Evolutionary conservation across 2,888 invertebrate species (phyloP).

Genomic region (Embidobia sp.): DNA sequence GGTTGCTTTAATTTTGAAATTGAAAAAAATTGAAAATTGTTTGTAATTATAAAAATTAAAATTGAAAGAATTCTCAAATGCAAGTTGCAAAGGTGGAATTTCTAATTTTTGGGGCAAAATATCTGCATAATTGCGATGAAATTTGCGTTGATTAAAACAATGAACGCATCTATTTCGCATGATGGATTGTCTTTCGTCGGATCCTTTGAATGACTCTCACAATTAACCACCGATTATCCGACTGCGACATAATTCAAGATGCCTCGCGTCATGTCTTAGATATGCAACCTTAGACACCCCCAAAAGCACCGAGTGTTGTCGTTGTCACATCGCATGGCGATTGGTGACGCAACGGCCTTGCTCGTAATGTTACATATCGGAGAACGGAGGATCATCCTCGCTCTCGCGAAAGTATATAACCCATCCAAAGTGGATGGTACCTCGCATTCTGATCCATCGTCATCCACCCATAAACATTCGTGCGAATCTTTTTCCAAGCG

Average conservation of each 20-base stretch:
- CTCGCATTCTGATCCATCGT: constrained; percentile 75
- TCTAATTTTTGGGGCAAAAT: no score
- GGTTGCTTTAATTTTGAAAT: no score
- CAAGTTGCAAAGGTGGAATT: no score
- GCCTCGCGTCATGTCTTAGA: neutral
- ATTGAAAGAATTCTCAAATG: no score
- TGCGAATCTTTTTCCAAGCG: constrained; percentile 30
- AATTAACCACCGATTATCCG: no score
- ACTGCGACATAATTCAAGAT: neutral
- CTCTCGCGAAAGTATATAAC: constrained; percentile 77
- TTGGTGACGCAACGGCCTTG: constrained; percentile 78
- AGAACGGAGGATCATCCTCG: constrained; percentile 71
- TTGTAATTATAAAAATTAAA: no score
- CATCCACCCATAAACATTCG: constrained; percentile 72
- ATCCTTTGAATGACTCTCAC: no score
- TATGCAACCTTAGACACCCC: constrained; percentile 27
- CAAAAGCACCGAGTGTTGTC: constrained; percentile 43
- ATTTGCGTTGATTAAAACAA: no score
- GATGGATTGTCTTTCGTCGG: no score
- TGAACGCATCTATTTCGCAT: no score
- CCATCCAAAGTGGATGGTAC: constrained; percentile 75
- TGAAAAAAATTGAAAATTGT: no score
- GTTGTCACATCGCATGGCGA: constrained; percentile 67
- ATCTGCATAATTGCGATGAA: no score
- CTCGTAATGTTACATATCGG: constrained; percentile 79